phyloP scores from a whole-genome alignment of 2,888 invertebrate species.

The Cephus spinipes region DNA sequence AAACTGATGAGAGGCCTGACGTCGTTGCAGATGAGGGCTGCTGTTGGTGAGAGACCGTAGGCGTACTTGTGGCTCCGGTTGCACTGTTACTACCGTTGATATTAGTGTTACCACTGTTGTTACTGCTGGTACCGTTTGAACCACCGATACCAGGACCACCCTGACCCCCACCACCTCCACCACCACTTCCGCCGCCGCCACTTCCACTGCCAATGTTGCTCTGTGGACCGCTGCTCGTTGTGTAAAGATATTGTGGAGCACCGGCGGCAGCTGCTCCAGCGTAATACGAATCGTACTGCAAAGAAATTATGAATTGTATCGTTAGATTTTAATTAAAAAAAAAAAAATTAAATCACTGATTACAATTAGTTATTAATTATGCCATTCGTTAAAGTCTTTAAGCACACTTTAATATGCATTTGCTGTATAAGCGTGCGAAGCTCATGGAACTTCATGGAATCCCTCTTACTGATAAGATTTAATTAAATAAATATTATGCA shows the following conservation, averaged over 20 bases:
- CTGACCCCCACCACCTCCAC: conserved; percentile 41
- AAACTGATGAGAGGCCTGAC: too few relatives aligned
- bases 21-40: too few relatives aligned
- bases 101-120: conserved; percentile 44
- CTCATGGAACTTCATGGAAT: too few relatives aligned
- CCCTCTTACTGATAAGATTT: too few relatives aligned
- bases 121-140: conserved; percentile 55
- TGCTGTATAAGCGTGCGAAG: too few relatives aligned
- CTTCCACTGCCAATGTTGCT: conserved; percentile 46
- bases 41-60: background rate
- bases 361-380: too few relatives aligned
- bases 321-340: too few relatives aligned
- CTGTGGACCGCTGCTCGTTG: conserved; percentile 63
- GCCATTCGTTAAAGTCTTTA: too few relatives aligned
- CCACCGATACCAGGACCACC: conserved; percentile 34
- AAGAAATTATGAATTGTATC: conserved; percentile 21
- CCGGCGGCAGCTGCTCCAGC: conserved; percentile 56
- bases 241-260: conserved; percentile 66
- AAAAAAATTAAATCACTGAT: too few relatives aligned
- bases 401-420: too few relatives aligned
- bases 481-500: too few relatives aligned
- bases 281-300: conserved; percentile 64
- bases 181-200: conserved; percentile 38
- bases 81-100: conserved; percentile 38
- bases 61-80: conserved; percentile 48